A percentile compares a stretch with the other conserved stretches of the same genome.
These are phyloP conservation scores for Amblyjoppa fuscipennis DNA, from an alignment of 2,888 invertebrate genomes.

Conservation along the genomic window DNA sequence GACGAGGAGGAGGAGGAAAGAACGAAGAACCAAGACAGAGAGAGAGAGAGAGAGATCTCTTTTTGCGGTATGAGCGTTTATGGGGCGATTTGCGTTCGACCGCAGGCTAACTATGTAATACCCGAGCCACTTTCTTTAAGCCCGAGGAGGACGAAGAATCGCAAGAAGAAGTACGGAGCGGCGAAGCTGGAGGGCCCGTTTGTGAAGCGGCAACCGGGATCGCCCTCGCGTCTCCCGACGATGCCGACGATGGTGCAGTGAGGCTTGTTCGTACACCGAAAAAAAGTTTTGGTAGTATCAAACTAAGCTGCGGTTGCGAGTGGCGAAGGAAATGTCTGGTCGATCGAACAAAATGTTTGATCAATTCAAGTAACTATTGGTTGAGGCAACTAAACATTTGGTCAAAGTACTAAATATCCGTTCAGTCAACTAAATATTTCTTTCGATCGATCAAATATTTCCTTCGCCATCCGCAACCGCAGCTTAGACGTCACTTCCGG, in stretches of 20 bases:
- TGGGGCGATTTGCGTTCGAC: slow-evolving; percentile 82
- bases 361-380: no score
- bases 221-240: slow-evolving; percentile 44
- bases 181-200: slow-evolving; percentile 28
- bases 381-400: no score
- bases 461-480: no score
- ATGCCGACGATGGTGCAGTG: slow-evolving; percentile 33
- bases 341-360: no score
- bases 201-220: slow-evolving; percentile 47
- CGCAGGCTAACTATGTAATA: slow-evolving; percentile 81
- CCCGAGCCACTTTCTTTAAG: slow-evolving; percentile 81
- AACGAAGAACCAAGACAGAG: slow-evolving; percentile 11
- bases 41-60: slow-evolving; percentile 49
- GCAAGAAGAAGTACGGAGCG: slow-evolving; percentile 16
- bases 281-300: no score
- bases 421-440: no score
- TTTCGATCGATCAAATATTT: no score
- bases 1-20: slow-evolving; percentile 60
- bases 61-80: slow-evolving; percentile 81
- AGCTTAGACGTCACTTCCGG: no score
- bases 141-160: slow-evolving; percentile 57
- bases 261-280: slow-evolving; percentile 31
- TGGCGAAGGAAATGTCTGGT: no score
- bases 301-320: no score
- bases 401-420: no score